Conservation (phyloP, 2,113 vertebrate genomes). For the Syngnathoides biaculeatus region DNA sequence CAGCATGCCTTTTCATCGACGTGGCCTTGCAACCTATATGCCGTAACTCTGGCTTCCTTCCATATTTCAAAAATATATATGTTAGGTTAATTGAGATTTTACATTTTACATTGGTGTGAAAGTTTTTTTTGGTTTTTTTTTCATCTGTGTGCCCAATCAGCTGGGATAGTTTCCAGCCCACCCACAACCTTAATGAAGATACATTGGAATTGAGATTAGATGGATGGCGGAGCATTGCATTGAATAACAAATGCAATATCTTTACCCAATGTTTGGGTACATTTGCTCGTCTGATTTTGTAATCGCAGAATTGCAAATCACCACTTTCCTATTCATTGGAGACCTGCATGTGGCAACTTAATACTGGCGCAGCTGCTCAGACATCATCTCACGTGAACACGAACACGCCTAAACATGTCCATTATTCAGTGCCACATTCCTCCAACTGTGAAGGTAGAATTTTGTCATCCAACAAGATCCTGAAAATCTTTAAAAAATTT, state of each 20-base stretch:
- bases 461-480: slow-evolving; percentile 19
- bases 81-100: too few species aligned
- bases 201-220: not conserved
- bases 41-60: too few species aligned
- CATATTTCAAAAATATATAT: too few species aligned
- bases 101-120: too few species aligned
- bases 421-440: slow-evolving; percentile 56
- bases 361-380: slow-evolving; percentile 1
- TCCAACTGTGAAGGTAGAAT: slow-evolving; percentile 31
- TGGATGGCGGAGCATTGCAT: not conserved
- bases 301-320: not conserved
- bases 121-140: too few species aligned
- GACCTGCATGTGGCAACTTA: slow-evolving; percentile 13
- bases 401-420: slow-evolving; percentile 31
- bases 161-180: too few species aligned
- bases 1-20: too few species aligned
- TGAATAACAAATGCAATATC: not conserved
- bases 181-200: not conserved
- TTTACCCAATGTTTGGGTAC: not conserved
- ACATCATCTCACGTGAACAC: slow-evolving; percentile 29
- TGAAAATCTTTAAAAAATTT: slow-evolving; percentile 23
- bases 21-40: too few species aligned
- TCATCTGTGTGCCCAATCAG: too few species aligned
- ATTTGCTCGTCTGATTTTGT: not conserved
- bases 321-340: slow-evolving; percentile 1